Percentiles rank a stretch among this genome's conserved stretches.
Evolutionary conservation across 2,113 vertebrate species (phyloP).

Genomic region (Corythoichthys haematopterus): DNA sequence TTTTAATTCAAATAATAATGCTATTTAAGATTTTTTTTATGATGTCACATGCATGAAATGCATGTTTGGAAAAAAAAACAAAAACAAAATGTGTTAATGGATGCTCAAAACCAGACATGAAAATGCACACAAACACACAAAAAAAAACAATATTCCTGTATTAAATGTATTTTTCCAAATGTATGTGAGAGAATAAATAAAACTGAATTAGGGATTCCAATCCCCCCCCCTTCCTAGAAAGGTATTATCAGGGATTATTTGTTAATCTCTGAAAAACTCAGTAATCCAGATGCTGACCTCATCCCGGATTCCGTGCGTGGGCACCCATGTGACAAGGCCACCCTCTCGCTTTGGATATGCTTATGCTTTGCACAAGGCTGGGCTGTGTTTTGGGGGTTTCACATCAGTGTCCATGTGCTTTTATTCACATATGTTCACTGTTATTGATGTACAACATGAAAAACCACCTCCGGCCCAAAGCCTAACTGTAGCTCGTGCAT

Average conservation of each 20-base stretch:
- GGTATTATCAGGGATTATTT: slow-evolving; percentile 68
- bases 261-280: slow-evolving; percentile 58
- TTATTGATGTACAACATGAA: not conserved
- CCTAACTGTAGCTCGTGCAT: too few relatives aligned
- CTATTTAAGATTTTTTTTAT: too few relatives aligned
- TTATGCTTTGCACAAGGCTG: slow-evolving; percentile 12
- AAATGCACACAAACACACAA: too few relatives aligned
- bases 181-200: slow-evolving; percentile 27
- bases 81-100: too few relatives aligned
- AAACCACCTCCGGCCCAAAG: too few relatives aligned
- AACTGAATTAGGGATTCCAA: slow-evolving; percentile 14
- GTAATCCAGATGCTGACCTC: slow-evolving; percentile 56
- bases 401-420: not conserved
- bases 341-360: slow-evolving; percentile 17
- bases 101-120: too few relatives aligned
- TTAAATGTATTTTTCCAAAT: slow-evolving; percentile 24
- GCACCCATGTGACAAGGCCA: slow-evolving; percentile 36
- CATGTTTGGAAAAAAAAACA: too few relatives aligned
- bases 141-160: not conserved
- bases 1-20: too few relatives aligned
- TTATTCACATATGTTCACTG: slow-evolving; percentile 8
- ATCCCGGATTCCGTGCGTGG: slow-evolving; percentile 41
- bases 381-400: slow-evolving; percentile 22
- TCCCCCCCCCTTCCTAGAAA: not conserved
- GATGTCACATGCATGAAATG: too few relatives aligned